Conservation (phyloP, 2,888 invertebrate genomes). For the Sphaeridia pumilis region DNA sequence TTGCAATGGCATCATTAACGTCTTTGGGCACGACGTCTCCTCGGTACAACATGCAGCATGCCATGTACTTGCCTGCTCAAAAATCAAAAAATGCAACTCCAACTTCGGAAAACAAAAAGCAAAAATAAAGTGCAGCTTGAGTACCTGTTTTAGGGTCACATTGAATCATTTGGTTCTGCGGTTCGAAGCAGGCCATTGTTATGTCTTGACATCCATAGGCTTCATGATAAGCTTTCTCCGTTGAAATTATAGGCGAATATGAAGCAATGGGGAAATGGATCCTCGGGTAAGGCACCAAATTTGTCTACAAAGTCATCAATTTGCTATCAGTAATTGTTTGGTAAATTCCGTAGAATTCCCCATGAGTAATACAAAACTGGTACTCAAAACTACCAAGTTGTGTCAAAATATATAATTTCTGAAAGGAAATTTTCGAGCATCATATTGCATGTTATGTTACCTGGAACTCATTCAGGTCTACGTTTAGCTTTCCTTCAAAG, state of each 20-base stretch:
- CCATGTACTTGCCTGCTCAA: constrained; percentile 38
- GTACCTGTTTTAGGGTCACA: constrained; percentile 21
- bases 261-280: constrained; percentile 46
- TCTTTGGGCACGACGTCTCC: constrained; percentile 77
- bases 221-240: constrained; percentile 78
- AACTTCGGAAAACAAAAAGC: neutral
- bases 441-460: no score
- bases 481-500: constrained; percentile 86
- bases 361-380: no score
- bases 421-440: no score
- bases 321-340: no score
- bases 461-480: constrained; percentile 81
- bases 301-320: constrained; percentile 63
- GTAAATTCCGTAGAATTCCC: no score
- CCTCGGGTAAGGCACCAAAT: constrained; percentile 45
- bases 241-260: constrained; percentile 41
- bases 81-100: neutral
- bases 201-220: constrained; percentile 53
- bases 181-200: constrained; percentile 90
- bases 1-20: constrained; percentile 57
- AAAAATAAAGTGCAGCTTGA: neutral
- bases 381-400: no score
- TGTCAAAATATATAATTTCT: no score
- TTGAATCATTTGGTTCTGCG: constrained; percentile 71
- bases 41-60: constrained; percentile 69